These are phyloP conservation scores for Aegithalos caudatus DNA, from an alignment of 2,113 vertebrate genomes.

Conservation along the genomic window DNA sequence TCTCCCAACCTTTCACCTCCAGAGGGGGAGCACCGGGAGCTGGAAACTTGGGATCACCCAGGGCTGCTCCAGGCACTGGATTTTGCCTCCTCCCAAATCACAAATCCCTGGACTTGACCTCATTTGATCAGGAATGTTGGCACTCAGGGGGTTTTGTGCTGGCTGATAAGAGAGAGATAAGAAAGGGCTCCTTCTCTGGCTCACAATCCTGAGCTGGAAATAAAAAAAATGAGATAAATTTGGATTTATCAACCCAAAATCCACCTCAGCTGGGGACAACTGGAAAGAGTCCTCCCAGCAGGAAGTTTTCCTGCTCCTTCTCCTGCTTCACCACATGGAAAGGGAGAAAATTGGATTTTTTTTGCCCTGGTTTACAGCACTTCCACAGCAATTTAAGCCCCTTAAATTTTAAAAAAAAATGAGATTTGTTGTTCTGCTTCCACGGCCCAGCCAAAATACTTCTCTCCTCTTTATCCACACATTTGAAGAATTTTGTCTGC, in stretches of 20 bases:
- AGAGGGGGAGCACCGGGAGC: not conserved
- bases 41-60: not conserved
- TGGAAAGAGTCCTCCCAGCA: not conserved
- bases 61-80: not conserved
- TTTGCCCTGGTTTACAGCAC: not conserved
- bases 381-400: not conserved
- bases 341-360: not conserved
- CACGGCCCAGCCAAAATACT: not conserved
- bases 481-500: not conserved
- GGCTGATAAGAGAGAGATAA: not conserved
- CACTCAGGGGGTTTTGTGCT: not conserved
- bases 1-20: not conserved
- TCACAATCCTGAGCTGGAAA: too few species aligned
- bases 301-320: not conserved
- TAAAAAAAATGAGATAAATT: not conserved
- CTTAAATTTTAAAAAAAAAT: too few species aligned
- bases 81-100: not conserved
- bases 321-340: not conserved
- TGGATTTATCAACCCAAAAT: not conserved
- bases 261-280: not conserved
- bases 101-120: not conserved
- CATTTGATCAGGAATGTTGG: not conserved
- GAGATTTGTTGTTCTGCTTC: not conserved
- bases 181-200: not conserved
- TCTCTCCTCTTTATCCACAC: not conserved